A percentile compares a stretch with the other conserved stretches of the same genome.
phyloP scores from a whole-genome alignment of 1,140 invertebrate genomes.

The Pogonomyrmex barbatus region DNA sequence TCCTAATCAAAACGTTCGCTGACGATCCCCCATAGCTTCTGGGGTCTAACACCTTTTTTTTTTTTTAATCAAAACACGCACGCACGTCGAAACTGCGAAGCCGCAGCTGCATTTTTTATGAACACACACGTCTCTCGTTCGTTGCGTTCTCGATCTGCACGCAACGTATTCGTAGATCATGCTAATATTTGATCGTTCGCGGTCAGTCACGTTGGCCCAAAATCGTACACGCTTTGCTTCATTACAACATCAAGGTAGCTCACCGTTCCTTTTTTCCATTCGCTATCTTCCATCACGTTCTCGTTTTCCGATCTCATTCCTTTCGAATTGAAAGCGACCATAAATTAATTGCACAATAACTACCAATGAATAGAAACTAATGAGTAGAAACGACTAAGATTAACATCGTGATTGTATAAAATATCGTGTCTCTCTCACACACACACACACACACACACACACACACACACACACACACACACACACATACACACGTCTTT shows the following conservation, averaged over 20 bases:
- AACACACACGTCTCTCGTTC: conserved; percentile 14
- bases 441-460: too few species aligned
- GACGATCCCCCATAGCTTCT: not conserved
- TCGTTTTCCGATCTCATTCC: not conserved
- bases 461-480: too few species aligned
- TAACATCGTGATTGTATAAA: too few species aligned
- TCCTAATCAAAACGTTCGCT: conserved; percentile 16
- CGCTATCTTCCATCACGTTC: not conserved
- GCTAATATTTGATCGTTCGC: conserved; percentile 20
- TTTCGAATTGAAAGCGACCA: not conserved
- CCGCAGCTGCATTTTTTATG: conserved; percentile 30
- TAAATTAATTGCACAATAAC: not conserved
- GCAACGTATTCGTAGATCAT: not conserved
- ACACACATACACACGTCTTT: too few species aligned
- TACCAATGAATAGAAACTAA: not conserved
- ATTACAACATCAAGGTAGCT: not conserved
- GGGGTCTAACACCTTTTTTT: conserved; percentile 6
- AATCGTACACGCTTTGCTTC: not conserved
- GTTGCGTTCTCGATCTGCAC: not conserved
- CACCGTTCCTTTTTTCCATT: not conserved
- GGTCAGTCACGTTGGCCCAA: conserved; percentile 1
- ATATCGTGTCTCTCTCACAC: not conserved
- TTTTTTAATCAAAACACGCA: conserved; percentile 45
- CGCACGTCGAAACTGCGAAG: conserved; percentile 7
- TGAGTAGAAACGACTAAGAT: not conserved